These are phyloP conservation scores for Tragulus kanchil DNA, from an alignment of 2,113 vertebrate species.

Conservation along the genomic window DNA sequence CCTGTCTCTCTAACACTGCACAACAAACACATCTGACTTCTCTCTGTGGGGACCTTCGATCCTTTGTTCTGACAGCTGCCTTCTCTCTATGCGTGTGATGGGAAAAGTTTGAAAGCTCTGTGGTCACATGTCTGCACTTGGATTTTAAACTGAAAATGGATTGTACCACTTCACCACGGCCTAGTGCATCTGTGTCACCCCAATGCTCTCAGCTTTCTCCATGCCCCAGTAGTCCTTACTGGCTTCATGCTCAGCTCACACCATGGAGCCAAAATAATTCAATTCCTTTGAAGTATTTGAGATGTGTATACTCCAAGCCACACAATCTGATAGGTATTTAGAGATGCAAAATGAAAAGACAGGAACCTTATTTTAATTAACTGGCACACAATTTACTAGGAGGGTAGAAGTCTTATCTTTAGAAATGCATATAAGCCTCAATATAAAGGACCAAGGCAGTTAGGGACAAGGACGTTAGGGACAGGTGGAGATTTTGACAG, in stretches of 20 bases:
- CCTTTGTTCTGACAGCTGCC: constrained; percentile 57
- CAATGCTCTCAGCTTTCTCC: not conserved
- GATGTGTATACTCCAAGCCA: not conserved
- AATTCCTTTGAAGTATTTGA: not conserved
- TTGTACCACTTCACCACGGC: not conserved
- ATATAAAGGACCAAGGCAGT: not conserved
- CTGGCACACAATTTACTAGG: not conserved
- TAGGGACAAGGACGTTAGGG: not conserved
- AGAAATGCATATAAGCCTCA: not conserved
- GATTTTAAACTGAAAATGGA: constrained; percentile 15
- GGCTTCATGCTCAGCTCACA: not conserved
- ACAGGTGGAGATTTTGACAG: not conserved
- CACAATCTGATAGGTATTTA: not conserved
- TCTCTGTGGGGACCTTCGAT: not conserved
- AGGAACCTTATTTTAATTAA: not conserved
- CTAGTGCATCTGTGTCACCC: not conserved
- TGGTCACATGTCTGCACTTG: constrained; percentile 12
- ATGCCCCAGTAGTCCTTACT: not conserved
- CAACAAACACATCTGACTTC: not conserved
- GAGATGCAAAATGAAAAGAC: not conserved
- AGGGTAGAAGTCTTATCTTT: not conserved
- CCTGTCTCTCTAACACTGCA: not conserved
- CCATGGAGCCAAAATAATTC: not conserved
- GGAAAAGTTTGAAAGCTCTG: constrained; percentile 53
- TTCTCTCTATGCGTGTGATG: not conserved